Conservation (phyloP, 2,888 invertebrate genomes). For the Phaedon cochleariae region DNA sequence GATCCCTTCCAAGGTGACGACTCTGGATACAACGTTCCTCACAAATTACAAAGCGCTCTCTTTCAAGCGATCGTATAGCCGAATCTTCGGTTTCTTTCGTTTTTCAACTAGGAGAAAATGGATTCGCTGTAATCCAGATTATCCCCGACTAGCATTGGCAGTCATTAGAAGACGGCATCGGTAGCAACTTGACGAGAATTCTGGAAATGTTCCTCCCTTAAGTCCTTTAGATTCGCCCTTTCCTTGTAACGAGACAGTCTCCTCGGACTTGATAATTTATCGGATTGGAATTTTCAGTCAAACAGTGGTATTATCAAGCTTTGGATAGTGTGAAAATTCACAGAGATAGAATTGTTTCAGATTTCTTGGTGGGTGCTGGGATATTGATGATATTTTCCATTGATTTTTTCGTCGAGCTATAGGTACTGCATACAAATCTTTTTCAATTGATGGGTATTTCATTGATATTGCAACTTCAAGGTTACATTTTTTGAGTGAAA, state of each 20-base stretch:
- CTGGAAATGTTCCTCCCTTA: background rate
- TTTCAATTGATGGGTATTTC: too few species aligned
- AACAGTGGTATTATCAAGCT: too few species aligned
- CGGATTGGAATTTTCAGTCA: too few species aligned
- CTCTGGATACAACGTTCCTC: background rate
- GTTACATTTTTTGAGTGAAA: too few species aligned
- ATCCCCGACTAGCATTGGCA: conserved; percentile 27
- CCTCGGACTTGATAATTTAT: background rate
- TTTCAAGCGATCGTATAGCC: conserved; percentile 11
- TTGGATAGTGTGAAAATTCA: too few species aligned
- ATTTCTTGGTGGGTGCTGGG: too few species aligned
- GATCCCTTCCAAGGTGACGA: too few species aligned
- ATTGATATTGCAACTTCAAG: too few species aligned
- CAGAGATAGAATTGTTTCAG: too few species aligned
- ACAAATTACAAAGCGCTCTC: conserved; percentile 7
- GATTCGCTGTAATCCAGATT: conserved; percentile 31
- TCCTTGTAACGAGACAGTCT: background rate
- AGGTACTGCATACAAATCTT: too few species aligned
- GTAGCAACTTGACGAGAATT: background rate
- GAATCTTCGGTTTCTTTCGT: conserved; percentile 16
- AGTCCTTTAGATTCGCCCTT: background rate
- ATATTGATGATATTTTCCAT: too few species aligned
- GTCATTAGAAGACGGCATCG: conserved; percentile 10
- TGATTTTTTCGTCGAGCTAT: too few species aligned
- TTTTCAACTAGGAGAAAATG: conserved; percentile 22